Evolutionary conservation across 2,888 invertebrate genomes (phyloP).

Genomic region (Pomacea canaliculata): DNA sequence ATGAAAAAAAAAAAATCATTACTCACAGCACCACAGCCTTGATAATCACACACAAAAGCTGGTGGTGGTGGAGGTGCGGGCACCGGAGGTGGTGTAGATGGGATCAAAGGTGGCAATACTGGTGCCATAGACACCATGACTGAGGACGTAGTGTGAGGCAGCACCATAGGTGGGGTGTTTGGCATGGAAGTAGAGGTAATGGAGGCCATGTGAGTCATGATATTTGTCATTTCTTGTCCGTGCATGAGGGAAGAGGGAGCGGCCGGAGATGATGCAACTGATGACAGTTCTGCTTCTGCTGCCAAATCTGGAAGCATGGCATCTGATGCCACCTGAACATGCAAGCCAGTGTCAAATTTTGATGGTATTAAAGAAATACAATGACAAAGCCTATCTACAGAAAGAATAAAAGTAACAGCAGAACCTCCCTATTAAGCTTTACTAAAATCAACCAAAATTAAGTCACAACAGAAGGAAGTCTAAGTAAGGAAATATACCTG

Average conservation of each 20-base stretch:
- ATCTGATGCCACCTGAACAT: constrained; percentile 1
- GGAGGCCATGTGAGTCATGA: not conserved
- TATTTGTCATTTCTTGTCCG: not conserved
- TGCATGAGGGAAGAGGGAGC: not conserved
- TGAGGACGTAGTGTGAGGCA: constrained; percentile 6
- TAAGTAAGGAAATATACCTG: too few species aligned
- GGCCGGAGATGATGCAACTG: constrained; percentile 11
- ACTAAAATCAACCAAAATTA: too few species aligned
- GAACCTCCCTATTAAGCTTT: too few species aligned
- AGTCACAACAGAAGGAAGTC: too few species aligned
- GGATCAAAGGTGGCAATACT: not conserved
- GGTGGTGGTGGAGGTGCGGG: constrained; percentile 35
- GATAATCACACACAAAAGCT: constrained; percentile 59
- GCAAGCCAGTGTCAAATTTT: too few species aligned
- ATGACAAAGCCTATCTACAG: too few species aligned
- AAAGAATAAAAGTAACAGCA: too few species aligned
- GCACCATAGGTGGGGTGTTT: not conserved
- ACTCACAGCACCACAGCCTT: constrained; percentile 66
- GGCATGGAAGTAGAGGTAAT: not conserved
- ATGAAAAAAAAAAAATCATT: not conserved
- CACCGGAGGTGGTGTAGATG: constrained; percentile 23
- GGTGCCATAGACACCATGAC: constrained; percentile 12
- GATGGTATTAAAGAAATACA: too few species aligned
- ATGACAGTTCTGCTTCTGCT: constrained; percentile 13
- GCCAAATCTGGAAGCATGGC: constrained; percentile 10